Conservation (phyloP, 35 echinoderm and acorn worm genomes). For the Ophiothrix spiculata region DNA sequence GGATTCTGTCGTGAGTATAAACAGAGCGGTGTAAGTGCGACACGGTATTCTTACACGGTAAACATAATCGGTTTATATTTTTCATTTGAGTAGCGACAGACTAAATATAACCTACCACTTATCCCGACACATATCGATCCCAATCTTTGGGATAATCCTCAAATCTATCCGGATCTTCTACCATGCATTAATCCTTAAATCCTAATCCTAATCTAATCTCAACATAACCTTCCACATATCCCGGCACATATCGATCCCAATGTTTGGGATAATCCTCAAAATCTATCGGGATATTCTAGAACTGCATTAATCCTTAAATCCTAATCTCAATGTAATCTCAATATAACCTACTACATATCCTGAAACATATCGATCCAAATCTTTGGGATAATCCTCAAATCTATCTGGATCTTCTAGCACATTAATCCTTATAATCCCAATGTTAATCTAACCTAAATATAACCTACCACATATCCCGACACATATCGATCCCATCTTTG, state of each 20-base stretch:
- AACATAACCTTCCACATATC: constrained; percentile 91
- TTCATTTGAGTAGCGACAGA: too few species aligned
- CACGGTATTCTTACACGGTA: too few species aligned
- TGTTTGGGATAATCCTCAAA: constrained; percentile 81
- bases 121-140: constrained; percentile 93
- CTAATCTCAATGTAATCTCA: too few species aligned
- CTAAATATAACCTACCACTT: constrained; percentile 96
- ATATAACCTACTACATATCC: constrained; percentile 95
- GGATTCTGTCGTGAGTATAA: too few species aligned
- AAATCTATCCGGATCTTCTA: constrained; percentile 91
- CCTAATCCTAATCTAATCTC: too few species aligned
- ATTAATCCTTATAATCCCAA: too few species aligned
- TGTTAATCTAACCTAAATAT: too few species aligned
- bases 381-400: constrained; percentile 81
- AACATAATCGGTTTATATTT: too few species aligned
- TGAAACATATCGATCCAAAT: constrained; percentile 95
- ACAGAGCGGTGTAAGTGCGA: too few species aligned
- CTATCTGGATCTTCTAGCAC: constrained; percentile 92
- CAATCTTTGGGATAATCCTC: constrained; percentile 86
- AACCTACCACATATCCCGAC: constrained; percentile 93
- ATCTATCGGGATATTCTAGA: constrained; percentile 79
- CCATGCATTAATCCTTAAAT: too few species aligned
- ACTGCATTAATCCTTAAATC: constrained; percentile 57
- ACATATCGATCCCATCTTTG: constrained; percentile 91
- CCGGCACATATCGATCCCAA: constrained; percentile 91